A percentile compares a stretch with the other conserved stretches of the same genome.
Conservation (phyloP, 2,888 invertebrate species). For the Thereva unica region DNA sequence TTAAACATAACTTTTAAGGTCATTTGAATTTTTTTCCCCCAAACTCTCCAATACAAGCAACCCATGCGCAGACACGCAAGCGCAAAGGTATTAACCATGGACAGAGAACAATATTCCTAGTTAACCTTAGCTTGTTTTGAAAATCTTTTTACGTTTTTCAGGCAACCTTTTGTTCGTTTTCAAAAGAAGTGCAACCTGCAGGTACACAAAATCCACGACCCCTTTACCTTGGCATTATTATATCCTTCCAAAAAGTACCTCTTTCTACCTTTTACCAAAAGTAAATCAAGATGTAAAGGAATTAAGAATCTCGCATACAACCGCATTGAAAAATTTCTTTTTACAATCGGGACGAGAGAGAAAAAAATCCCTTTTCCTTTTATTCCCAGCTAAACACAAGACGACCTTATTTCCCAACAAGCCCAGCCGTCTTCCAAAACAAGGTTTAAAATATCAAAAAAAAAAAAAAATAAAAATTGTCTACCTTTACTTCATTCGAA, state of each 20-base stretch:
- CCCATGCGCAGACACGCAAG: too few species aligned
- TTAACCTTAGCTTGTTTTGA: slow-evolving; percentile 8
- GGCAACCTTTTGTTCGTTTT: slow-evolving; percentile 18
- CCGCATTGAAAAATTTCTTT: slow-evolving; percentile 26
- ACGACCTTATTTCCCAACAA: background rate
- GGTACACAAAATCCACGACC: slow-evolving; percentile 23
- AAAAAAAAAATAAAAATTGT: slow-evolving; percentile 13
- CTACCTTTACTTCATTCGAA: slow-evolving; percentile 6
- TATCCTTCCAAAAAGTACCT: slow-evolving; percentile 16
- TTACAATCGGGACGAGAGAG: background rate
- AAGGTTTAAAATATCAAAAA: slow-evolving; percentile 11
- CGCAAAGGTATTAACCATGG: background rate
- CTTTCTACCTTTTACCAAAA: background rate
- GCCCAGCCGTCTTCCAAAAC: slow-evolving; percentile 7
- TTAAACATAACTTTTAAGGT: too few species aligned
- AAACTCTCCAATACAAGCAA: too few species aligned
- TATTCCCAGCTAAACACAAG: slow-evolving; percentile 17
- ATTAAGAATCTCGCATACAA: background rate
- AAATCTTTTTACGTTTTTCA: slow-evolving; percentile 7
- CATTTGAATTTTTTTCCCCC: too few species aligned
- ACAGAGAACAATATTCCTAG: background rate
- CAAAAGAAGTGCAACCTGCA: slow-evolving; percentile 18
- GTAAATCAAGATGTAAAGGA: too few species aligned
- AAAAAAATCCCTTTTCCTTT: slow-evolving; percentile 14
- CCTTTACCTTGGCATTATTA: slow-evolving; percentile 2